Evolutionary conservation across 2,113 vertebrate genomes (phyloP).

Genomic region (Nibea albiflora): DNA sequence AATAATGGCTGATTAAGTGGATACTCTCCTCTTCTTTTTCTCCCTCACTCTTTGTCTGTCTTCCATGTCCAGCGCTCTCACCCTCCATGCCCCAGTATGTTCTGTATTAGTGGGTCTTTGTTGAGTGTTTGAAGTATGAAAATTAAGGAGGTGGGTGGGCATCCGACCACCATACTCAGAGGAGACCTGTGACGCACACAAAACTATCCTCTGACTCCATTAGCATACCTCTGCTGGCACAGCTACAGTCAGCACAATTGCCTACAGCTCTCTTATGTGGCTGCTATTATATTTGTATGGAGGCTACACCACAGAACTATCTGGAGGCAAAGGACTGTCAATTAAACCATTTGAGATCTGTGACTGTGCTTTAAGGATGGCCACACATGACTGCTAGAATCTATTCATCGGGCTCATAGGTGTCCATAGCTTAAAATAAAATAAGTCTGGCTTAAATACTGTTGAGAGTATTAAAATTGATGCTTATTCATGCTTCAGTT

Average conservation of each 20-base stretch:
- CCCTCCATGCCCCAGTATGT: slow-evolving; percentile 69
- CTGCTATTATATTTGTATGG: slow-evolving; percentile 22
- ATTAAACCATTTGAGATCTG: slow-evolving; percentile 11
- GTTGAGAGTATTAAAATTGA: background rate
- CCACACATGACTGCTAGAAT: background rate
- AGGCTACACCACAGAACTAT: slow-evolving; percentile 26
- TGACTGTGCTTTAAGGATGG: background rate
- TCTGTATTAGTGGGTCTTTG: slow-evolving; percentile 78
- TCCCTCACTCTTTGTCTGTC: background rate
- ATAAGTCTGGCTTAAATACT: background rate
- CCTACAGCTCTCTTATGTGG: slow-evolving; percentile 49
- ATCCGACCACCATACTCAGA: slow-evolving; percentile 48
- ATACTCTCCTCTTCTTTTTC: slow-evolving; percentile 27
- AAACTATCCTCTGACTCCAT: slow-evolving; percentile 66
- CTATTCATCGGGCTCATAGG: background rate
- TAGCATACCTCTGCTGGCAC: slow-evolving; percentile 67
- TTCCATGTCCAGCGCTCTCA: slow-evolving; percentile 30
- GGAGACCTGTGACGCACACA: slow-evolving; percentile 70
- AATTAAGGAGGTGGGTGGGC: slow-evolving; percentile 55
- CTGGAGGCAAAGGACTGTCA: slow-evolving; percentile 14
- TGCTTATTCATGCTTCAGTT: background rate
- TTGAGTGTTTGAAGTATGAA: slow-evolving; percentile 64
- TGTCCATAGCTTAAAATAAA: background rate
- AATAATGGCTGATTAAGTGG: slow-evolving; percentile 81
- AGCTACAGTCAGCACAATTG: slow-evolving; percentile 22